Evolutionary conservation across 2,888 invertebrate species (phyloP), one percentile per base, ranked within the genome.

Genomic region (Nomada flava): DNA sequence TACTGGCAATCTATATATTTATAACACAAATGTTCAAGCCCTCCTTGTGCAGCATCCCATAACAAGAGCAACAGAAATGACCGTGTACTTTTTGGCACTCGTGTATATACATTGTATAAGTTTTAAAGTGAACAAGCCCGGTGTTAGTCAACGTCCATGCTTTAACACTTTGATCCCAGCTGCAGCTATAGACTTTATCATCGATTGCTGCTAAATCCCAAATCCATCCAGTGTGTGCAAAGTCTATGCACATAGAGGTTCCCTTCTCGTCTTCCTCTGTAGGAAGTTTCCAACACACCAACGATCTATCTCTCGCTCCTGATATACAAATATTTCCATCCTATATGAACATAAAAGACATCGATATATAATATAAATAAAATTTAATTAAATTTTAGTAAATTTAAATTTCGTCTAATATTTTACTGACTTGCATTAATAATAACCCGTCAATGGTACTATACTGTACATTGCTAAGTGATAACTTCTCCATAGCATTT

Each of bases 191-290:
- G 59, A 96, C 89, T 68, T 93, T 94, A 7, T 94, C 90, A 26
- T 95, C 93, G 81, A 93, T 91, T 26, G 95, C 93, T 5, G 95
- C 94, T 44, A 96, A 91, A 85, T 95, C 95, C 96, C 96, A 96
- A 13, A 96, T 95, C 96, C 96, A 96, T 59, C 96, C 96, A 0
- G 94, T 92, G 86, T 96, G 96, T 2, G 96, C 95, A 88, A 94
- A 94, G 69, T 93, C 91, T 59, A 91, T 92, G 53, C 82, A 70
- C 23, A 79, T 77, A 1, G 84, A 64, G 64, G 75, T 77, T 13
- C 75, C 76, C 11, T 64, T 69, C 62, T 84, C 84, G 67, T 62
- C 92, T 89, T 87, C 91, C 83, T 84, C 94, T 36, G 94, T 93
- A 44, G 92, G 88, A 15, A 95, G 92, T 87, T 94, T 94, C 95